phyloP scores from a whole-genome alignment of 2,797 vertebrate genomes.

The Hozukius guyotensis region DNA sequence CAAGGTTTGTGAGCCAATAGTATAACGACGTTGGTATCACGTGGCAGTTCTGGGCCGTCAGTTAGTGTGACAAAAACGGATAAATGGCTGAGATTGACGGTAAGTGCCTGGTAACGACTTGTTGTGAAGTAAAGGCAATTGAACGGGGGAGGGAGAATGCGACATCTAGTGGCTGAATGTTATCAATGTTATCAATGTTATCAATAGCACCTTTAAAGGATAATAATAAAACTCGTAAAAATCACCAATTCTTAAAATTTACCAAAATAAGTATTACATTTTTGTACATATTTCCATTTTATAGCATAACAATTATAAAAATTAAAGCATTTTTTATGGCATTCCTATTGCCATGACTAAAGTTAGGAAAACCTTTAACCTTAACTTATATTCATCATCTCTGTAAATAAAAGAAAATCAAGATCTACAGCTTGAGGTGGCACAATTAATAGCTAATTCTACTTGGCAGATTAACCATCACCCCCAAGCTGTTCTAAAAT shows the following conservation, averaged over 20 bases:
- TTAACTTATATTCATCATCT: neutral
- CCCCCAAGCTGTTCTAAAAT: neutral
- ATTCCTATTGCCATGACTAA: neutral
- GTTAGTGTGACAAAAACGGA: too few relatives aligned
- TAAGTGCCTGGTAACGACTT: too few relatives aligned
- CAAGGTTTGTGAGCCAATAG: too few relatives aligned
- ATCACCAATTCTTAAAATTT: neutral
- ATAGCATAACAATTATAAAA: rapidly evolving
- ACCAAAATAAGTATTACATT: neutral
- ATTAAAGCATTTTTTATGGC: neutral
- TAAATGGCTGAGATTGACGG: too few relatives aligned
- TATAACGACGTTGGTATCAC: too few relatives aligned
- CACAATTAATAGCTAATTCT: neutral
- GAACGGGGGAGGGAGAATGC: too few relatives aligned
- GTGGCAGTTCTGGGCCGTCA: too few relatives aligned
- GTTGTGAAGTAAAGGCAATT: too few relatives aligned
- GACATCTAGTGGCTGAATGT: too few relatives aligned
- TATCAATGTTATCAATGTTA: too few relatives aligned
- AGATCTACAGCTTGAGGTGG: neutral
- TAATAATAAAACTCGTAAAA: neutral
- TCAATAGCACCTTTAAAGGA: neutral
- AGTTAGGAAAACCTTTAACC: neutral
- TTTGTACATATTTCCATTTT: neutral
- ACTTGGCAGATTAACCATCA: neutral
- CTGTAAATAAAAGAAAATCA: neutral